These are phyloP conservation scores for Cervus canadensis DNA, from an alignment of 2,113 vertebrate species.

Conservation along the genomic window DNA sequence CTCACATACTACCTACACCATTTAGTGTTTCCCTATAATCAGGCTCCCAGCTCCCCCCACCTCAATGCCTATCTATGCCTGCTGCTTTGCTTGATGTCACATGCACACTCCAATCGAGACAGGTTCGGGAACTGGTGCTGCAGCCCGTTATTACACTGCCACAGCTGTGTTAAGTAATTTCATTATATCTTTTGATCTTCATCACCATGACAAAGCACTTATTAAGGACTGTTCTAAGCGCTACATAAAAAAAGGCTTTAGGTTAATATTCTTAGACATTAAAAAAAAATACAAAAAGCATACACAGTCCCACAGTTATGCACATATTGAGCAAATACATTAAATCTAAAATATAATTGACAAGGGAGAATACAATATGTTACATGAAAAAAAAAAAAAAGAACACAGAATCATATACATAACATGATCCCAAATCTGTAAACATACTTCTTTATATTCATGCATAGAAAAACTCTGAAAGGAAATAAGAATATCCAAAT, in stretches of 20 bases:
- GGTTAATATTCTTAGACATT: background rate
- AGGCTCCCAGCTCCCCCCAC: background rate
- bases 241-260: constrained; percentile 5
- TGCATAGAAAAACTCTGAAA: constrained; percentile 27
- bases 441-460: background rate
- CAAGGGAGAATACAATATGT: background rate
- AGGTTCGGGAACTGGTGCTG: background rate
- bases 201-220: constrained; percentile 10
- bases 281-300: constrained; percentile 12
- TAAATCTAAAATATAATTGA: constrained; percentile 31
- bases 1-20: background rate
- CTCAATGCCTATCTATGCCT: background rate
- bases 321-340: constrained; percentile 27
- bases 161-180: background rate
- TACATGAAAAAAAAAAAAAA: background rate
- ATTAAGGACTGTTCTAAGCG: background rate
- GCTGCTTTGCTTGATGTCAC: background rate
- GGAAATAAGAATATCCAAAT: constrained; percentile 33
- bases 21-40: background rate
- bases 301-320: background rate
- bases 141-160: background rate
- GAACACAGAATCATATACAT: background rate
- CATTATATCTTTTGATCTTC: background rate
- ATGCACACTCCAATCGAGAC: background rate
- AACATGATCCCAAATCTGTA: background rate